Base-by-base conservation (phyloP, 2,797 vertebrate genomes). In the Clarias fuscus region DNA sequence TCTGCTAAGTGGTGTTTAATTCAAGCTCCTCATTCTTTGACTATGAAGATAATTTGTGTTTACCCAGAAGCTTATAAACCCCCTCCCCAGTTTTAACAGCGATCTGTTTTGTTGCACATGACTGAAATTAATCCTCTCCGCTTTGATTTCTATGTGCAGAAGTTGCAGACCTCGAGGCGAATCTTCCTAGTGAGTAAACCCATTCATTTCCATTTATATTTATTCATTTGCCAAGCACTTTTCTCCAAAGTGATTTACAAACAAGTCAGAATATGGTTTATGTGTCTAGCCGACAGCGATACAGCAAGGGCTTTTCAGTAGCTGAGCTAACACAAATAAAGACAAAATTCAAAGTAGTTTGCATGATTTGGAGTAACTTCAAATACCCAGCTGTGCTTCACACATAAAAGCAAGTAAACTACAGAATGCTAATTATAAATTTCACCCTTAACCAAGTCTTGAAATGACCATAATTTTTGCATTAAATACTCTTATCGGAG, bases 131-230 rank as follows among this genome's bases (percentile, higher is more conserved):
- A 58, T 77, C 13, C 18, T 64, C 58, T 85, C 15, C 5, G 8
- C 37, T 82, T 53, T 58, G 27, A 2, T 76, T 24, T 82, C 40
- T 84, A 77, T 86, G 86, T 6, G 40, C 82, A 91, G 90, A 91
- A 72, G 90, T 91, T 83, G 84, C 89, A 76, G 90, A 91, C 80
- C 89, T 91, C 30, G 89, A 91, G 86, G 70, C n/a, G 7, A 80
- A 80, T 64, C 4, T 43, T 82, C 83, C 78, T 76, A 82, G 83
- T 77, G 27, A 61, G 71, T 85, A 79, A 70, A 71, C 7, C 7
- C 58, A 20, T 68, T 40, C 30, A 58, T 68, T 56, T 33, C 18
- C 43, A 72, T 78, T 17, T 20, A 24, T 72, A 40, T 65, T 62
- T 76, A 22, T 80, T 79, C 30, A 20, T 67, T 82, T 33, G 65